Evolutionary conservation across 2,888 invertebrate genomes (phyloP).

Genomic region (Pseudanteris insignis): DNA sequence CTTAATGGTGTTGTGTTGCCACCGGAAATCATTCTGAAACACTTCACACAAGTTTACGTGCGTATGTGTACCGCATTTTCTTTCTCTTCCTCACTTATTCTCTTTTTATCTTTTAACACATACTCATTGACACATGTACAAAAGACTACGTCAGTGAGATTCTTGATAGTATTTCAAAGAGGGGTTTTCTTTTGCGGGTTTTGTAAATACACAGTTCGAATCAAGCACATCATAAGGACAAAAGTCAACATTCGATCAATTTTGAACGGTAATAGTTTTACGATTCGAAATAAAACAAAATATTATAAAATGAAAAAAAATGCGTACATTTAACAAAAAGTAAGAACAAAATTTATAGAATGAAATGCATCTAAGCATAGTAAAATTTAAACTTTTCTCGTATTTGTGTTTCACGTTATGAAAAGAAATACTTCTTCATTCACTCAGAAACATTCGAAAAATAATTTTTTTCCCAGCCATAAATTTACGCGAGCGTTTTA

Average conservation of each 20-base stretch:
- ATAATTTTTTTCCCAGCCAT: conserved; percentile 7
- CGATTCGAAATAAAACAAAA: too few relatives aligned
- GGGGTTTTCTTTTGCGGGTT: conserved; percentile 10
- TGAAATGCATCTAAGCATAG: too few relatives aligned
- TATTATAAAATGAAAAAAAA: too few relatives aligned
- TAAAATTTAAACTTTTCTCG: too few relatives aligned
- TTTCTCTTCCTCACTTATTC: too few relatives aligned
- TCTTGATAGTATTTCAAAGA: conserved; percentile 11
- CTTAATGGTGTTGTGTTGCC: conserved; percentile 14
- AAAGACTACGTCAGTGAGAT: conserved; percentile 9
- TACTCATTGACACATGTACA: too few relatives aligned
- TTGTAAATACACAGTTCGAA: conserved; percentile 12
- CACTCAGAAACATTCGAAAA: conserved; percentile 2
- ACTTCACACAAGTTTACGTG: conserved; percentile 12
- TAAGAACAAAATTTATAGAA: background rate
- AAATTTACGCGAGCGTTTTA: conserved; percentile 6
- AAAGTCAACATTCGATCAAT: conserved; percentile 13
- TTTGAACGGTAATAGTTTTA: too few relatives aligned
- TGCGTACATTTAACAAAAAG: too few relatives aligned
- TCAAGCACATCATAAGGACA: conserved; percentile 6
- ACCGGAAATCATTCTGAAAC: conserved; percentile 16
- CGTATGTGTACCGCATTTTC: too few relatives aligned
- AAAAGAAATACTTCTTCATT: background rate
- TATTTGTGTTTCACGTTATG: background rate
- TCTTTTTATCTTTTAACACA: too few relatives aligned